Base-by-base conservation (phyloP, 2,113 vertebrate species). In the Anoura caudifer region DNA sequence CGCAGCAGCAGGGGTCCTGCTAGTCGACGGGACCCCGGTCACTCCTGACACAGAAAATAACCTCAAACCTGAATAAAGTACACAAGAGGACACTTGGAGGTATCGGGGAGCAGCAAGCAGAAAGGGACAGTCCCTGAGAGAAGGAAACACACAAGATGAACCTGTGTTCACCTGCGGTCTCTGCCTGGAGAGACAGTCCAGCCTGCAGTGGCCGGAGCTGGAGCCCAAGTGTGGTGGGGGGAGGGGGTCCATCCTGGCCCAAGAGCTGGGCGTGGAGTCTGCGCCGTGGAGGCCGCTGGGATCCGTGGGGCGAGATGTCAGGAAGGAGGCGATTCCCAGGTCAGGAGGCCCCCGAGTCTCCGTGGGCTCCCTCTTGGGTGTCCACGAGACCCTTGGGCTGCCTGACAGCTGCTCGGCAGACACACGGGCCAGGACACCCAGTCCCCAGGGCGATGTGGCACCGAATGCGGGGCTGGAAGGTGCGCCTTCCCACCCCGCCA, bases 151-250 rank as follows among this genome's bases (percentile, higher is more conserved):
- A 22, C 33, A 36, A 36, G 59, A 20, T 26, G 54, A 77, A 33
- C 17, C 13, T 52, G 12, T 19, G 8, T 15, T 38, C 52, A 63
- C 6, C 3, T 13, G 16, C 28, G 33, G 17, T 65, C 90, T 79
- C 47, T 69, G 12, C 36, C 7, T 73, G 38, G 59, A 59, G 59
- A 38, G 28, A 12, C 26, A 16, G n/a, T 56, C 61, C 31, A 69
- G 7, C 16, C n/a, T 38, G 33, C 19, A 33, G n/a, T 2, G 4
- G 4, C 7, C 10, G 15, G 11, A 75, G 12, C 1, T 3, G 5
- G 22, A 72, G 2, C 7, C 17, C 19, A 26, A 7, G 5, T 5
- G 3, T 47, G 47, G 17, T 5, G 3, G 54, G 47, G 17, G 52
- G 4, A 20, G 17, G 20, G 5, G 13, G 2, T 33, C 43, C 33